phyloP scores from a whole-genome alignment of 1,140 invertebrate genomes.

The Panagrolaimus sp. region DNA sequence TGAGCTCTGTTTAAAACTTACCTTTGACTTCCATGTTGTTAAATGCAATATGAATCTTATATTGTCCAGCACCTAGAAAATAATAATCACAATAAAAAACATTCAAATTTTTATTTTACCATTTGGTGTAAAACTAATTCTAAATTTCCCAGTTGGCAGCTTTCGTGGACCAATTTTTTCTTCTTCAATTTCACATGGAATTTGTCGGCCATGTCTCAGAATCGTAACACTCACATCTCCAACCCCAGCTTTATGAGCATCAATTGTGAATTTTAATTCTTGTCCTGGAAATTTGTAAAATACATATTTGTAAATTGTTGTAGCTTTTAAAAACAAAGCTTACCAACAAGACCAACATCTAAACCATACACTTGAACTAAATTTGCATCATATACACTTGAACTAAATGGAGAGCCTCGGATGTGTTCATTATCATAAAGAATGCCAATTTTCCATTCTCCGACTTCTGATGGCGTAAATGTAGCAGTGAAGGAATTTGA shows the following conservation, averaged over 20 bases:
- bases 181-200: conserved; percentile 77
- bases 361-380: conserved; percentile 69
- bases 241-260: conserved; percentile 73
- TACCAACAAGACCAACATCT: conserved; percentile 70
- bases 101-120: conserved; percentile 35
- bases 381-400: conserved; percentile 91
- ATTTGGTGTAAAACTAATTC: conserved; percentile 79
- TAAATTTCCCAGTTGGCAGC: conserved; percentile 65
- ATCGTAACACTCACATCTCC: conserved; percentile 74
- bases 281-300: conserved; percentile 57
- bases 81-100: too few species aligned
- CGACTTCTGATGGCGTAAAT: conserved; percentile 90
- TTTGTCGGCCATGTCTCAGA: conserved; percentile 66
- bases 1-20: too few species aligned
- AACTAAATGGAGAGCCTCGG: conserved; percentile 87
- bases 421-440: conserved; percentile 90
- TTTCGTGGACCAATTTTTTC: conserved; percentile 63
- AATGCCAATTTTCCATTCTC: conserved; percentile 88
- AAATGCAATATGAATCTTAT: conserved; percentile 85
- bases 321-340: too few species aligned
- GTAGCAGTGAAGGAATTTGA: conserved; percentile 78
- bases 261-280: conserved; percentile 75
- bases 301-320: too few species aligned
- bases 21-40: conserved; percentile 92
- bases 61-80: conserved; percentile 70